These are phyloP conservation scores for Metaphire vulgaris DNA, from an alignment of 1,140 invertebrate genomes.

Conservation along the genomic window DNA sequence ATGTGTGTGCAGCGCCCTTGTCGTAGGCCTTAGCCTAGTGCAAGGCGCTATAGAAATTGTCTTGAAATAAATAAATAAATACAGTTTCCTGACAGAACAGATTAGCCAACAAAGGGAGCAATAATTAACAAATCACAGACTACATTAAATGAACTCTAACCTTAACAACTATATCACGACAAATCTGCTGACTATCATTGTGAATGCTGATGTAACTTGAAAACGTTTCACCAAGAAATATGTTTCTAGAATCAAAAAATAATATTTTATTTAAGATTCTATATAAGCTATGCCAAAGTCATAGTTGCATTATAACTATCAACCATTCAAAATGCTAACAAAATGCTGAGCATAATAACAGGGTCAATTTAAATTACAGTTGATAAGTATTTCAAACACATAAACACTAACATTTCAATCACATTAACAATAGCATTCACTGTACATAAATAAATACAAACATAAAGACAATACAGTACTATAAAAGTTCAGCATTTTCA, in stretches of 20 bases:
- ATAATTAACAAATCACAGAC: too few relatives aligned
- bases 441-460: too few relatives aligned
- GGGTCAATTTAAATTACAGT: too few relatives aligned
- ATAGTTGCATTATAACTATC: slow-evolving; percentile 18
- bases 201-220: slow-evolving; percentile 94
- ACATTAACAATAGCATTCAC: slow-evolving; percentile 27
- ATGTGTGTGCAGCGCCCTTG: too few relatives aligned
- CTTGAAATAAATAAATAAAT: too few relatives aligned
- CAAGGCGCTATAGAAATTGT: too few relatives aligned
- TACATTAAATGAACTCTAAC: slow-evolving; percentile 32
- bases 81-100: too few relatives aligned
- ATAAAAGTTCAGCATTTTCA: too few relatives aligned
- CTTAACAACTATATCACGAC: slow-evolving; percentile 50
- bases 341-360: neutral
- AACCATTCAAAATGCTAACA: neutral
- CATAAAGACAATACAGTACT: too few relatives aligned
- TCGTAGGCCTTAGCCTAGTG: too few relatives aligned
- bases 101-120: too few relatives aligned
- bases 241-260: slow-evolving; percentile 59
- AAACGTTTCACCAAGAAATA: slow-evolving; percentile 91
- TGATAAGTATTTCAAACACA: neutral
- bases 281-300: slow-evolving; percentile 2
- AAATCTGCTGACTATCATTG: slow-evolving; percentile 75
- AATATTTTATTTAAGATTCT: slow-evolving; percentile 11
- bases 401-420: slow-evolving; percentile 20